Percentiles rank a stretch among this genome's conserved stretches.
Evolutionary conservation across 2,797 vertebrate genomes (phyloP).

Genomic region (Hyperoplus immaculatus): DNA sequence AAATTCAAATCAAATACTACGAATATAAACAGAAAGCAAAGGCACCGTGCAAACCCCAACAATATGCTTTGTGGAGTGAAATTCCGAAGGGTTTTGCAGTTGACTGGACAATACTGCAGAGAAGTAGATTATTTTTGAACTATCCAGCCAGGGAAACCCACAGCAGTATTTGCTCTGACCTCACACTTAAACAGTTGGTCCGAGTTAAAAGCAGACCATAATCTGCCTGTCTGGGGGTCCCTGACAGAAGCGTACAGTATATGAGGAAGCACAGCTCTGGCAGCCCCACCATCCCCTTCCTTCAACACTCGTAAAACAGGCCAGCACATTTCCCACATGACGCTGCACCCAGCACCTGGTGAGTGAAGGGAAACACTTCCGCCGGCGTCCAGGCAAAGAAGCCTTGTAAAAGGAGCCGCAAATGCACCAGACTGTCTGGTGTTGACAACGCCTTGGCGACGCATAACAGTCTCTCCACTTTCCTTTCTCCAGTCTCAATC

Average conservation of each 20-base stretch:
- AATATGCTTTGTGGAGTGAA: slow-evolving; percentile 4
- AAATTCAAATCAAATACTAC: neutral
- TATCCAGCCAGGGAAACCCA: slow-evolving; percentile 37
- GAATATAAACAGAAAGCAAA: neutral
- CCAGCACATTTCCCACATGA: slow-evolving; percentile 56
- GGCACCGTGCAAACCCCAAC: neutral
- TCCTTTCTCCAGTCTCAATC: slow-evolving; percentile 49
- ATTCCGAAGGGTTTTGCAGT: slow-evolving; percentile 11
- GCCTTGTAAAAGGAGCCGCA: slow-evolving; percentile 72
- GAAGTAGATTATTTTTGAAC: slow-evolving; percentile 2
- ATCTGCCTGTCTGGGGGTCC: slow-evolving; percentile 46
- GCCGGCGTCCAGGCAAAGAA: slow-evolving; percentile 45
- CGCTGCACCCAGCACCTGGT: slow-evolving; percentile 65
- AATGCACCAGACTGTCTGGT: slow-evolving; percentile 75
- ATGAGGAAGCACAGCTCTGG: slow-evolving; percentile 25
- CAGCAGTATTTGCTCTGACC: slow-evolving; percentile 56
- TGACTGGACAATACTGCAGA: slow-evolving; percentile 11
- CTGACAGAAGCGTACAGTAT: neutral
- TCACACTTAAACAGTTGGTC: slow-evolving; percentile 55
- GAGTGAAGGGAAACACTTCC: slow-evolving; percentile 72
- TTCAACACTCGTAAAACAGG: slow-evolving; percentile 56
- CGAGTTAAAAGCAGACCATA: slow-evolving; percentile 43
- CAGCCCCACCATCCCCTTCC: slow-evolving; percentile 15
- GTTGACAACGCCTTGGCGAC: slow-evolving; percentile 78
- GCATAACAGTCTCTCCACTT: slow-evolving; percentile 44